phyloP scores from a whole-genome alignment of 2,113 vertebrate species.

The Calyptommatus sinebrachiatus region DNA sequence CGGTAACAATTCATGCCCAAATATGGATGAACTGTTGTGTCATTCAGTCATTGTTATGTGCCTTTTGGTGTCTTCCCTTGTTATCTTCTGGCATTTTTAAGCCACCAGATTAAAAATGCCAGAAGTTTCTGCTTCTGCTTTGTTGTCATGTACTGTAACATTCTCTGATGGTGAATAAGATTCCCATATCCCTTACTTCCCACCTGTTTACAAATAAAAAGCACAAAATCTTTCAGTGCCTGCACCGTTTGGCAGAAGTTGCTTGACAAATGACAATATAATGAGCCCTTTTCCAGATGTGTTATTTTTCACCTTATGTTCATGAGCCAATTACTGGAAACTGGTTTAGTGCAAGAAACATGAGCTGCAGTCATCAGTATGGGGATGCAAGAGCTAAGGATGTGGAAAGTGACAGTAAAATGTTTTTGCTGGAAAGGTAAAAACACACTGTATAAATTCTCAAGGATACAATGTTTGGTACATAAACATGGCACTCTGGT shows the following conservation, averaged over 20 bases:
- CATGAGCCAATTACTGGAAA: constrained; percentile 39
- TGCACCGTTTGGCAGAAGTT: constrained; percentile 34
- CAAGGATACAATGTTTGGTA: neutral
- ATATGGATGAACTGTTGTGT: neutral
- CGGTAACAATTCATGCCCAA: neutral
- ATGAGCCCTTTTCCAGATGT: constrained; percentile 30
- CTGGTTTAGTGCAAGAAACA: constrained; percentile 37
- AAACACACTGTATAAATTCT: constrained; percentile 2
- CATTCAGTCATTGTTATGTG: neutral
- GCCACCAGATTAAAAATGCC: too few relatives aligned
- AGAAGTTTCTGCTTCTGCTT: too few relatives aligned
- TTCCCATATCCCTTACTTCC: neutral
- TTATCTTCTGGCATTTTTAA: neutral
- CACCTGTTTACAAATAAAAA: constrained; percentile 26
- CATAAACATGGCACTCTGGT: neutral
- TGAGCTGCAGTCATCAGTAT: constrained; percentile 30
- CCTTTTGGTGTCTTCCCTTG: neutral
- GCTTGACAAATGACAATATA: constrained; percentile 44
- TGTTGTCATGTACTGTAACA: neutral
- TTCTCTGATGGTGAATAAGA: neutral
- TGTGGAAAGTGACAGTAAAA: constrained; percentile 27
- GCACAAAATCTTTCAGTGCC: constrained; percentile 28
- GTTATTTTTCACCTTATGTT: constrained; percentile 44
- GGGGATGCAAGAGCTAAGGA: constrained; percentile 43
- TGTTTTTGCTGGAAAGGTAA: constrained; percentile 37